These are phyloP conservation scores for Leucania comma DNA, from an alignment of 2,888 invertebrate genomes.

Conservation along the genomic window DNA sequence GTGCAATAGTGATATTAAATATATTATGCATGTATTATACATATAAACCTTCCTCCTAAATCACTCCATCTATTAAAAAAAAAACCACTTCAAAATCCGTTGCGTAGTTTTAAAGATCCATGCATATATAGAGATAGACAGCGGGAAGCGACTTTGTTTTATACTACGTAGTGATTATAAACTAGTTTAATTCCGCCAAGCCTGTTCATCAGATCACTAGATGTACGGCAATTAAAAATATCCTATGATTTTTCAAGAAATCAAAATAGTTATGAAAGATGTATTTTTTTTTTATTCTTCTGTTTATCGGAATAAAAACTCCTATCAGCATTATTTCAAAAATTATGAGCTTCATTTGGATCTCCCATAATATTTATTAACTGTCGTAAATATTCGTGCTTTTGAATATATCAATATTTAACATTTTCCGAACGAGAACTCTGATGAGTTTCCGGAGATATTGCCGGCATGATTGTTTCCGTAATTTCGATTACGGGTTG, in stretches of 20 bases:
- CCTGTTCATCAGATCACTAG: no score
- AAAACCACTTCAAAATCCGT: no score
- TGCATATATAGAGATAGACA: no score
- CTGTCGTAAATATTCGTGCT: conserved; percentile 17
- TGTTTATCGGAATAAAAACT: neutral
- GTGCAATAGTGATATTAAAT: no score
- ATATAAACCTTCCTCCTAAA: no score
- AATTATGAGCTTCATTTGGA: conserved; percentile 8
- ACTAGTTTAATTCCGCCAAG: no score
- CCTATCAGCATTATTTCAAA: conserved; percentile 1
- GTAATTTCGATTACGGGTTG: conserved; percentile 2
- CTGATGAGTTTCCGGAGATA: conserved; percentile 13
- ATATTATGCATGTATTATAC: no score
- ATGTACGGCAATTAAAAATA: no score
- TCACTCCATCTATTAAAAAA: no score
- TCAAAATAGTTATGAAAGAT: neutral
- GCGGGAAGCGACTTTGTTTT: no score
- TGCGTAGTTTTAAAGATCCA: no score
- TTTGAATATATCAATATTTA: conserved; percentile 23
- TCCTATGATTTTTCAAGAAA: neutral
- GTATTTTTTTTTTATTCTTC: neutral
- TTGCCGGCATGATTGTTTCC: neutral
- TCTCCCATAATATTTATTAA: conserved; percentile 10
- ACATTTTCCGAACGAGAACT: neutral
- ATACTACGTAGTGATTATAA: no score